Evolutionary conservation across 2,113 vertebrate species (phyloP), one percentile per base, ranked within the genome.

Genomic region (Thunnus maccoyii): DNA sequence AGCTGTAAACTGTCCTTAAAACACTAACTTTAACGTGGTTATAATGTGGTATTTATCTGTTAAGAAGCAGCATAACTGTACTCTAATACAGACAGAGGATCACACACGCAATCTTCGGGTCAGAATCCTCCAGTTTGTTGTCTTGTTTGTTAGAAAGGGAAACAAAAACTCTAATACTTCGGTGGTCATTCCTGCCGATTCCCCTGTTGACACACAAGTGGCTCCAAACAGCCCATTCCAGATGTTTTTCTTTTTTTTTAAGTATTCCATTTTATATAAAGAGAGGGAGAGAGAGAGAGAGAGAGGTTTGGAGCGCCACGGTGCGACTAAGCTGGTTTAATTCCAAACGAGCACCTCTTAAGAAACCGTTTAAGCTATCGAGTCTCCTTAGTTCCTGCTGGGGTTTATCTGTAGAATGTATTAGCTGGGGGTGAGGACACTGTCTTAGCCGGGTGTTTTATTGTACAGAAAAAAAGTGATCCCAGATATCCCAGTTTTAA

Each of bases 341-440:
- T 71, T 90, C 83, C 69, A 68, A 78, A 70, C 57, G 60, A 18
- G 18, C 68, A 18, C 61, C 57, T 68, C 73, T 75, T 44, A 41
- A 27, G 58, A 67, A 25, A 16, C 22, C 2, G 68, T 82, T 80
- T 61, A 85, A 76, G 70, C 65, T 77, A 56, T 25, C 3, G 32
- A 54, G 78, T 82, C 50, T 83, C 50, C 20, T 30, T 17, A 32
- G 68, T 77, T 67, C 60, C 86, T 84, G 73, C 82, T 54, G 80
- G 75, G 85, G 80, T 76, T 65, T 10, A 0, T 76, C 50, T 90
- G 86, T 83, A 86, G 86, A 77, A 88, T 85, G 83, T 87, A 86
- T 74, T 54, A 44, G 73, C 55, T 55, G 51, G 12, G 52, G 41
- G 32, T 6, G 61, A 27, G 69, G 68, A 62, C 22, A 18, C 57